Percentiles rank a stretch among this genome's conserved stretches.
phyloP scores from a whole-genome alignment of 37 sponge, comb jelly and placozoan genomes.

The Cliona cf. orientalis region DNA sequence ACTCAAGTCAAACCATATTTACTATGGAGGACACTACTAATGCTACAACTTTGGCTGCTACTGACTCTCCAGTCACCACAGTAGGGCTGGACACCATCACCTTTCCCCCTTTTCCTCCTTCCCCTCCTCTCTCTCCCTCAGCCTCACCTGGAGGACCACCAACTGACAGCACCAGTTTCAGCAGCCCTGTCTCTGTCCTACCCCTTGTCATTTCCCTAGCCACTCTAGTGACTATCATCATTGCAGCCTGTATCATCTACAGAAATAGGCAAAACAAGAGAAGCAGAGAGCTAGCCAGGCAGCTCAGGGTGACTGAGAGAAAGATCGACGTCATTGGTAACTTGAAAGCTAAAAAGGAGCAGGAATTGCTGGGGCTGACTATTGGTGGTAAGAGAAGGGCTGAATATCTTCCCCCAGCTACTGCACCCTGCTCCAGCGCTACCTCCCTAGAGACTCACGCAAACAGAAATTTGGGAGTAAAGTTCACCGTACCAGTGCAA shows the following conservation, averaged over 20 bases:
- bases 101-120: too few species aligned
- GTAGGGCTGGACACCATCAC: too few species aligned
- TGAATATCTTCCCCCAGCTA: neutral
- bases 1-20: too few species aligned
- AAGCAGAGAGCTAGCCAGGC: conserved; percentile 3
- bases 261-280: conserved; percentile 34
- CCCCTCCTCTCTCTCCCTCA: neutral
- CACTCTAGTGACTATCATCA: conserved; percentile 2
- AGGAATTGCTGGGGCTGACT: neutral
- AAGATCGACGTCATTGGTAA: conserved; percentile 36
- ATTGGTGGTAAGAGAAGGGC: neutral
- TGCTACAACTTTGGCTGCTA: too few species aligned
- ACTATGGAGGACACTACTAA: too few species aligned
- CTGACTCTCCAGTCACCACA: too few species aligned
- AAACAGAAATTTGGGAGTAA: neutral
- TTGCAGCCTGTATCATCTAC: conserved; percentile 39
- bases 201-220: conserved; percentile 22
- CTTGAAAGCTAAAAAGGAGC: conserved; percentile 8
- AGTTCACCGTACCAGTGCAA: too few species aligned
- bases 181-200: conserved; percentile 22
- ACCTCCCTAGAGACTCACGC: neutral
- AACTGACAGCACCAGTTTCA: neutral
- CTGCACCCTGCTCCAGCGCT: neutral
- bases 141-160: too few species aligned
- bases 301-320: conserved; percentile 41